Conservation (phyloP, 1,140 invertebrate genomes). For the Euwallacea similis region DNA sequence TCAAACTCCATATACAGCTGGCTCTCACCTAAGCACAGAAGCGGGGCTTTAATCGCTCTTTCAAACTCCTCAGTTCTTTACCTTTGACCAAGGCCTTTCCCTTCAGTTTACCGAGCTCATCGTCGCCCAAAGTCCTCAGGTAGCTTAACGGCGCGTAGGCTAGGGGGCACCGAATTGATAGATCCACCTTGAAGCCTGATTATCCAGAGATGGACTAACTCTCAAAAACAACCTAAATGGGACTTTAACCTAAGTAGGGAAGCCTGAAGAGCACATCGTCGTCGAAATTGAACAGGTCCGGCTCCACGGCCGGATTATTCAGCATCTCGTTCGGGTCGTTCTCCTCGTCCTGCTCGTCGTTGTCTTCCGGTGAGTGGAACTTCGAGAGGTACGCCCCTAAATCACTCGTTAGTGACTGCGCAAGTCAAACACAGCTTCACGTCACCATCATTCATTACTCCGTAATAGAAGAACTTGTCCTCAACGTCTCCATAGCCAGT, state of each 20-base stretch:
- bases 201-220: background rate
- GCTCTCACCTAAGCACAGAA: constrained; percentile 15
- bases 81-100: constrained; percentile 28
- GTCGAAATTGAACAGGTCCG: constrained; percentile 27
- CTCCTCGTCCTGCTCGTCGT: constrained; percentile 35
- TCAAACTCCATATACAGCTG: constrained; percentile 39
- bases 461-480: constrained; percentile 46
- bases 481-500: constrained; percentile 47
- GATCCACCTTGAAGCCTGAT: constrained; percentile 38
- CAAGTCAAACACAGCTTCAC: too few species aligned
- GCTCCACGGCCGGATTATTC: constrained; percentile 11
- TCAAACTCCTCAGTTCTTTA: background rate
- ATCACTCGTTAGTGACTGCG: background rate
- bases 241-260: constrained; percentile 37
- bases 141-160: constrained; percentile 39
- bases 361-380: constrained; percentile 38
- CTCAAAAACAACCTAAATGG: too few species aligned
- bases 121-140: constrained; percentile 28
- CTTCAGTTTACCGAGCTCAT: constrained; percentile 3
- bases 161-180: constrained; percentile 40
- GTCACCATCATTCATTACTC: constrained; percentile 47
- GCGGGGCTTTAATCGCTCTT: background rate
- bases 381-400: constrained; percentile 42
- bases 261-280: constrained; percentile 37
- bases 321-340: constrained; percentile 37